A percentile compares a stretch with the other conserved stretches of the same genome.
These are phyloP conservation scores for Ispidina lecontei DNA, from an alignment of 2,797 vertebrate species.

Conservation along the genomic window DNA sequence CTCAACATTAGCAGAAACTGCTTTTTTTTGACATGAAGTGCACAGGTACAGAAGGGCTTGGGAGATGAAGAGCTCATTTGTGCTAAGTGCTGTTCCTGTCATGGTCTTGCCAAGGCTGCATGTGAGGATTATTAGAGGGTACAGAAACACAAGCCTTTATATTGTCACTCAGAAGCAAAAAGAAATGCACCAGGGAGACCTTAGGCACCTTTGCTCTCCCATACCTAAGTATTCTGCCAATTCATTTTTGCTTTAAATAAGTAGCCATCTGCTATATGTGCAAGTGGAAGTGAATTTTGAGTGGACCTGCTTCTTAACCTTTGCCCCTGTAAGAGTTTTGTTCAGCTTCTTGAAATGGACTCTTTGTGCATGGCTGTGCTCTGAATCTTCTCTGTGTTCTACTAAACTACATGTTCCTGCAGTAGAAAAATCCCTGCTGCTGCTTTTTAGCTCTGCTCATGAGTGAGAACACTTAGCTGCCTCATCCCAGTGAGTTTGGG, in stretches of 20 bases:
- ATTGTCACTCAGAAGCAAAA: neutral
- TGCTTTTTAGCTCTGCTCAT: neutral
- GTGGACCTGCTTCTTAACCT: neutral
- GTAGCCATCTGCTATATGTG: neutral
- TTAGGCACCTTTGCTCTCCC: neutral
- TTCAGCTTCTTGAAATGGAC: neutral
- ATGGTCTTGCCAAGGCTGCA: neutral
- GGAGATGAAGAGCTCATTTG: slow-evolving; percentile 4
- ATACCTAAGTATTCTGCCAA: neutral
- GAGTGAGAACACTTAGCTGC: neutral
- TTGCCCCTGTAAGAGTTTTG: neutral
- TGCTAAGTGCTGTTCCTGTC: neutral
- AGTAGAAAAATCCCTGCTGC: neutral
- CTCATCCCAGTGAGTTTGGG: neutral
- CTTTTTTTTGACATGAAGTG: neutral
- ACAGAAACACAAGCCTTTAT: neutral
- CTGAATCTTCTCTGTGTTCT: neutral
- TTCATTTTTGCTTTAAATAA: neutral
- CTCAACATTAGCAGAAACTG: neutral
- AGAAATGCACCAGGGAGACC: neutral
- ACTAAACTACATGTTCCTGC: neutral
- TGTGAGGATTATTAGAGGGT: neutral
- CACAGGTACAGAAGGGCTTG: neutral
- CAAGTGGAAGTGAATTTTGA: neutral
- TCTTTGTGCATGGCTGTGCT: neutral